phyloP scores from a whole-genome alignment of 1,140 invertebrate species.

The Heliconius himera region DNA sequence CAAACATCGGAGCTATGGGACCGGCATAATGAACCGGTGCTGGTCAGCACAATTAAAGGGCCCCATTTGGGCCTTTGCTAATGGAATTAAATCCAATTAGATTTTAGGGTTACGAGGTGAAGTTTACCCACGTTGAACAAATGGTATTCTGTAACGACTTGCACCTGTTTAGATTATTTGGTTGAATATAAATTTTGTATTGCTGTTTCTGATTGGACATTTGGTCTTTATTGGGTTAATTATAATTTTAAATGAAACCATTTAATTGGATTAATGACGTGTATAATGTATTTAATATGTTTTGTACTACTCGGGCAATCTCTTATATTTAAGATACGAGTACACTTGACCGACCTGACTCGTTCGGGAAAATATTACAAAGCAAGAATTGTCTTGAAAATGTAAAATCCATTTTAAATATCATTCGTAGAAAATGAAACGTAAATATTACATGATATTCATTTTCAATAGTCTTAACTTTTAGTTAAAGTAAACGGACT shows the following conservation, averaged over 20 bases:
- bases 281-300: too few relatives aligned
- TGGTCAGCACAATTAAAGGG: conserved; percentile 78
- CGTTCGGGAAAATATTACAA: too few relatives aligned
- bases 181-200: conserved; percentile 54
- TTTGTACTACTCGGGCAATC: too few relatives aligned
- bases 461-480: conserved; percentile 23
- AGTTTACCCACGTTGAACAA: conserved; percentile 76
- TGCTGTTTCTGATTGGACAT: conserved; percentile 44
- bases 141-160: conserved; percentile 66
- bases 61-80: conserved; percentile 74
- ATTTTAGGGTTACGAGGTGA: conserved; percentile 78
- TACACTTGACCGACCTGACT: too few relatives aligned
- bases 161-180: conserved; percentile 68
- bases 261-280: too few relatives aligned
- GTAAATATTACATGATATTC: background rate
- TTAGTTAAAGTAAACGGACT: conserved; percentile 46
- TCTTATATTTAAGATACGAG: too few relatives aligned
- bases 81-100: conserved; percentile 81
- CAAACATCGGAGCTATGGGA: conserved; percentile 39
- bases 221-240: conserved; percentile 1
- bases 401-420: background rate
- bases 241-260: background rate
- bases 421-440: background rate
- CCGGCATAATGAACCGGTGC: conserved; percentile 65
- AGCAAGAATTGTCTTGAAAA: background rate